phyloP scores from a whole-genome alignment of 2,113 vertebrate genomes.

The Podilymbus podiceps region DNA sequence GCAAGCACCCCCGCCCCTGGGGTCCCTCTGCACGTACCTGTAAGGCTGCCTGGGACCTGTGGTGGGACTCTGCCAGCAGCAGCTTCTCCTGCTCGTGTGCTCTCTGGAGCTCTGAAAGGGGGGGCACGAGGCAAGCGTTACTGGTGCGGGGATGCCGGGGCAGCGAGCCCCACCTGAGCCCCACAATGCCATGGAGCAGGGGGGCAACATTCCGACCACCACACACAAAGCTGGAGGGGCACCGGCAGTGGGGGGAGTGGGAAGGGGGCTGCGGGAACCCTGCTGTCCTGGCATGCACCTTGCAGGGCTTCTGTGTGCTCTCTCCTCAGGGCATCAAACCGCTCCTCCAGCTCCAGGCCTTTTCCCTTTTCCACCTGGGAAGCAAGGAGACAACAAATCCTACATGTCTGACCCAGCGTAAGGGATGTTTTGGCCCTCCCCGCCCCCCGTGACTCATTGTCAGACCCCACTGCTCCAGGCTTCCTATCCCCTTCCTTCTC shows the following conservation, averaged over 20 bases:
- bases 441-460: fast-evolving
- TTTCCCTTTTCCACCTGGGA: conserved; percentile 79
- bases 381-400: background rate
- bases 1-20: background rate
- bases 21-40: conserved; percentile 60
- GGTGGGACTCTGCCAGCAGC: conserved; percentile 69
- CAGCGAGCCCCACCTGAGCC: background rate
- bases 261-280: background rate
- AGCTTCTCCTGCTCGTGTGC: conserved; percentile 74
- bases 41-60: conserved; percentile 62
- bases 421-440: background rate
- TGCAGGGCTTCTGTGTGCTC: conserved; percentile 63
- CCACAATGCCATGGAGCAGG: background rate
- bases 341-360: conserved; percentile 71
- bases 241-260: background rate
- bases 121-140: background rate
- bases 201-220: background rate
- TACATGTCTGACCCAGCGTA: fast-evolving
- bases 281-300: conserved; percentile 65
- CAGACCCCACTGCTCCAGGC: background rate
- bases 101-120: conserved; percentile 73
- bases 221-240: background rate
- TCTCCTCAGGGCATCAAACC: conserved; percentile 50
- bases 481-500: background rate
- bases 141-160: fast-evolving